Percentiles rank a stretch among this genome's conserved stretches.
phyloP scores from a whole-genome alignment of 2,888 invertebrate species.

The Cheilosia grossa region DNA sequence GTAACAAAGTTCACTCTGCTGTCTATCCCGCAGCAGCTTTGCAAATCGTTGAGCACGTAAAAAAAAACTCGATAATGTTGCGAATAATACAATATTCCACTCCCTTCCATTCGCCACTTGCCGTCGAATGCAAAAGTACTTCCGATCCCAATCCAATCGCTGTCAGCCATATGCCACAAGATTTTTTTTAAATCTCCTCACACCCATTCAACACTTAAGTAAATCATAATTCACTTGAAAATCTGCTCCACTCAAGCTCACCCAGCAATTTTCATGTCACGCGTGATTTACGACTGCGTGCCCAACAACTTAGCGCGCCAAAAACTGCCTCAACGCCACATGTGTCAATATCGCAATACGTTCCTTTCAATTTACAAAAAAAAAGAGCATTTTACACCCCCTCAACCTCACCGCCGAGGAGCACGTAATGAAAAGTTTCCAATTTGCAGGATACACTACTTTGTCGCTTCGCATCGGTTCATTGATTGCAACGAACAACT shows the following conservation, averaged over 20 bases:
- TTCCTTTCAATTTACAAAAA: constrained; percentile 28
- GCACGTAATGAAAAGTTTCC: constrained; percentile 73
- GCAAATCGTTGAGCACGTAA: too few species aligned
- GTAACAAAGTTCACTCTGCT: too few species aligned
- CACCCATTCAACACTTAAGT: constrained; percentile 31
- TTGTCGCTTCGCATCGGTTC: constrained; percentile 68
- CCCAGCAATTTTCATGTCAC: constrained; percentile 57
- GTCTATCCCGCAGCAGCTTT: too few species aligned
- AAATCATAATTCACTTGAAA: constrained; percentile 54
- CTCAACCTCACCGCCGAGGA: background rate
- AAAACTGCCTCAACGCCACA: constrained; percentile 52
- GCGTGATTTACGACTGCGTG: constrained; percentile 68
- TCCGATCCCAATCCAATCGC: background rate
- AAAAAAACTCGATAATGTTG: too few species aligned
- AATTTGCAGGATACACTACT: constrained; percentile 71
- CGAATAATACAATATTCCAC: too few species aligned
- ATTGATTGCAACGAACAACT: constrained; percentile 66
- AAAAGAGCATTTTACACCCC: constrained; percentile 20
- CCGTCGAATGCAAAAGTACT: background rate
- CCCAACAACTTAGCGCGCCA: constrained; percentile 38
- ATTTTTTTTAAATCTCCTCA: constrained; percentile 9
- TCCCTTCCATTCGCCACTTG: too few species aligned
- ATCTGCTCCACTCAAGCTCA: constrained; percentile 14
- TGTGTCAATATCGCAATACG: constrained; percentile 56
- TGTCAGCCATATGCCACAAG: background rate